A percentile compares a stretch with the other conserved stretches of the same genome.
Evolutionary conservation across 92 coral and sea anemone species (phyloP).

Genomic region (Metridium senile): DNA sequence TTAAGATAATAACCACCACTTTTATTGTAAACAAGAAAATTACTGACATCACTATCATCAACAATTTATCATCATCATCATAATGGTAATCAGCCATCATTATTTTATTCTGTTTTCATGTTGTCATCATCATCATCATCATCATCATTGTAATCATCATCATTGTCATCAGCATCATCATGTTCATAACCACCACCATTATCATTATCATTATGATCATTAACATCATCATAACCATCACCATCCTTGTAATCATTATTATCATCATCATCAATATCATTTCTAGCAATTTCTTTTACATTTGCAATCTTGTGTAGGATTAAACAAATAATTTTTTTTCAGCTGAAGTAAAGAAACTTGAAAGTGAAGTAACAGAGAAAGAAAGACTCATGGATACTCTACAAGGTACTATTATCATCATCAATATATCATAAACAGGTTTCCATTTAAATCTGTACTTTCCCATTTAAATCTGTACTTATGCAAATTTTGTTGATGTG

Average conservation of each 20-base stretch:
- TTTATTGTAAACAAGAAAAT: too few relatives aligned
- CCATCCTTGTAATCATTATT: not conserved
- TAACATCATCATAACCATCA: not conserved
- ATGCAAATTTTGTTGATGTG: too few relatives aligned
- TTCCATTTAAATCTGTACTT: too few relatives aligned
- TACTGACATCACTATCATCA: too few relatives aligned
- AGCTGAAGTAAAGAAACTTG: slow-evolving; percentile 62
- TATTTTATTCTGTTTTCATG: too few relatives aligned
- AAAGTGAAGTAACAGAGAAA: slow-evolving; percentile 56
- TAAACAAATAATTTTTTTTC: too few relatives aligned
- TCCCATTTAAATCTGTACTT: too few relatives aligned
- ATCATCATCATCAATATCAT: not conserved
- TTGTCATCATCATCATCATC: not conserved
- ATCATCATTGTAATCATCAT: not conserved
- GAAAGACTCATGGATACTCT: slow-evolving; percentile 51
- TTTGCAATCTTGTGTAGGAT: too few relatives aligned
- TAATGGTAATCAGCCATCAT: too few relatives aligned
- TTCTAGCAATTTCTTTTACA: not conserved
- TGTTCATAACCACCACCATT: not conserved
- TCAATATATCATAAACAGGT: too few relatives aligned
- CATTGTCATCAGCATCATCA: not conserved
- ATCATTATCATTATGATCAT: not conserved
- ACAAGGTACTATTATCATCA: slow-evolving; percentile 48
- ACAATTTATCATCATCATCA: too few relatives aligned
- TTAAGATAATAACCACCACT: too few relatives aligned